Conservation (phyloP, 2,888 invertebrate species). For the Lochmaea capreae region DNA sequence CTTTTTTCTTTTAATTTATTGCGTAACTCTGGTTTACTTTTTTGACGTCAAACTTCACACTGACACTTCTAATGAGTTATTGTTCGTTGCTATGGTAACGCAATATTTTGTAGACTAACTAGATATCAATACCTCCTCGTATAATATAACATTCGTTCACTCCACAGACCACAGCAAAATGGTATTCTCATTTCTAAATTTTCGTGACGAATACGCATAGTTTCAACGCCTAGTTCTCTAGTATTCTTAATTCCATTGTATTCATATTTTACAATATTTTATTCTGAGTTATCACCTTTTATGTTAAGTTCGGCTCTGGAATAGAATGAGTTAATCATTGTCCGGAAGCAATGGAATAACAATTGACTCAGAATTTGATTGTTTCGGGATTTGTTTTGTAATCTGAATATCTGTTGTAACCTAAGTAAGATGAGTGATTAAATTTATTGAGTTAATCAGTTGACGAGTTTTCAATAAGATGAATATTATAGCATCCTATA, state of each 20-base stretch:
- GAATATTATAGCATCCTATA: neutral
- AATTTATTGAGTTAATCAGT: constrained; percentile 7
- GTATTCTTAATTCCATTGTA: neutral
- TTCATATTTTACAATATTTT: neutral
- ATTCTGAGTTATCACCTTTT: neutral
- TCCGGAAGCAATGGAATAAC: constrained; percentile 7
- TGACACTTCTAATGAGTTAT: no score
- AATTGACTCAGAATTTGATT: constrained; percentile 14
- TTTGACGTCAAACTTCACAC: no score
- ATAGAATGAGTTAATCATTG: constrained; percentile 5
- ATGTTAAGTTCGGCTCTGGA: neutral
- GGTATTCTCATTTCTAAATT: no score
- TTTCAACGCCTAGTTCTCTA: no score
- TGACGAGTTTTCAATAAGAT: neutral
- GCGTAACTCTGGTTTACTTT: no score
- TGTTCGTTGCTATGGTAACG: no score
- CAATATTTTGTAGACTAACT: no score
- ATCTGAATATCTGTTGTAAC: constrained; percentile 9
- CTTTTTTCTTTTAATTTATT: no score
- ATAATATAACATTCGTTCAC: no score
- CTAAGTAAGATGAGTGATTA: constrained; percentile 10
- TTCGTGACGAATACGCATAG: no score
- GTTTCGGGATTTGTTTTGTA: constrained; percentile 6
- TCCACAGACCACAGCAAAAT: no score
- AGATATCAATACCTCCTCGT: no score